A percentile compares a stretch with the other conserved stretches of the same genome.
phyloP scores from a whole-genome alignment of 2,113 vertebrate genomes.

The Hucho hucho region DNA sequence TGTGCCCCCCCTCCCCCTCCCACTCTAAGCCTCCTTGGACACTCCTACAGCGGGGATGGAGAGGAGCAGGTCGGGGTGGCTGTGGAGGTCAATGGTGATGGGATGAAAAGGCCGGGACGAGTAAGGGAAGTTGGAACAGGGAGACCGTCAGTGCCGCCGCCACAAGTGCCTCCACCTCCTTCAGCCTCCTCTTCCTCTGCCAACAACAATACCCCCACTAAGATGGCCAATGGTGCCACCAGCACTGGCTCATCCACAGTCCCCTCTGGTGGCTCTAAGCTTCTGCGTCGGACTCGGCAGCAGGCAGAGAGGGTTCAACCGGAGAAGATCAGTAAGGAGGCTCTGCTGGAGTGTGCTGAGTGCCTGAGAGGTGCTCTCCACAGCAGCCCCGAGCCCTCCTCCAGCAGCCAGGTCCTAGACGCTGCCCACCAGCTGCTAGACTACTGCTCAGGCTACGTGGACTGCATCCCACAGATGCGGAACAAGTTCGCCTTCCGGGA shows the following conservation, averaged over 20 bases:
- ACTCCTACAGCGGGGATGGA: conserved; percentile 70
- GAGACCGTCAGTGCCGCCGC: conserved; percentile 85
- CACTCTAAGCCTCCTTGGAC: conserved; percentile 82
- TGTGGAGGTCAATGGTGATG: conserved; percentile 78
- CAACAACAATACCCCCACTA: conserved; percentile 72
- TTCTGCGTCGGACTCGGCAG: conserved; percentile 87
- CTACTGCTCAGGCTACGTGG: conserved; percentile 97
- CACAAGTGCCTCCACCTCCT: conserved; percentile 87
- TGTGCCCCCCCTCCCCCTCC: conserved; percentile 93
- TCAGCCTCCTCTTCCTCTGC: conserved; percentile 34
- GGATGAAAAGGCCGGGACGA: conserved; percentile 69
- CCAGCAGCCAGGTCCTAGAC: conserved; percentile 93
- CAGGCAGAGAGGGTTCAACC: conserved; percentile 81
- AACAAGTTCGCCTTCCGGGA: conserved; percentile 99
- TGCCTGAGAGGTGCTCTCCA: conserved; percentile 85
- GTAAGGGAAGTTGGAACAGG: conserved; percentile 72
- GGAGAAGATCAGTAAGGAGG: conserved; percentile 91
- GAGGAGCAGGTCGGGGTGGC: conserved; percentile 73
- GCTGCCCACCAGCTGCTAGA: conserved; percentile 95
- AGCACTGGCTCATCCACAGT: conserved; percentile 65
- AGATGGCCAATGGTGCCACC: conserved; percentile 85
- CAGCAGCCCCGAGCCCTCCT: conserved; percentile 77
- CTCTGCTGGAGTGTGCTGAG: conserved; percentile 89
- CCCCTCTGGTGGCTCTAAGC: conserved; percentile 77
- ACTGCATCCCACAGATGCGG: conserved; percentile 95